phyloP scores from a whole-genome alignment of 92 coral and sea anemone genomes.

The Epizoanthus scotinus region DNA sequence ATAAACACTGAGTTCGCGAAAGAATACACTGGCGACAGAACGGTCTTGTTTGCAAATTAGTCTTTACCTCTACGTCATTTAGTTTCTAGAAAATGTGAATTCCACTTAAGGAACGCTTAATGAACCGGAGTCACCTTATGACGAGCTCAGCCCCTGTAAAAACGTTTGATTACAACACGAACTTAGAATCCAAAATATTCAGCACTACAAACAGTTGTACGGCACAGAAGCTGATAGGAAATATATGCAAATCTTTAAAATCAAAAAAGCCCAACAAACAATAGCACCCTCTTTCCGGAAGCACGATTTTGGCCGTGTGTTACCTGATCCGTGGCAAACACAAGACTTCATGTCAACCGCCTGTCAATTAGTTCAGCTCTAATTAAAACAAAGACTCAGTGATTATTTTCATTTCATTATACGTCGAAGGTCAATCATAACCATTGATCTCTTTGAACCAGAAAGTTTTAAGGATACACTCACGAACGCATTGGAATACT shows the following conservation, averaged over 20 bases:
- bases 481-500: conserved; percentile 13
- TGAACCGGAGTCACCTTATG: not conserved
- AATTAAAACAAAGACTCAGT: conserved; percentile 39
- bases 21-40: conserved; percentile 25
- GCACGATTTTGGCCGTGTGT: conserved; percentile 22
- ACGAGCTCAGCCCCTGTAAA: not conserved
- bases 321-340: conserved; percentile 38
- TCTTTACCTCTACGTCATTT: conserved; percentile 36
- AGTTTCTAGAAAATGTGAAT: conserved; percentile 18
- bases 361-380: conserved; percentile 34
- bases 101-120: conserved; percentile 2
- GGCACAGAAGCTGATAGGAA: not conserved
- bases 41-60: conserved; percentile 7
- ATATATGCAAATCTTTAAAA: conserved; percentile 11
- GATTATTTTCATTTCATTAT: conserved; percentile 45
- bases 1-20: conserved; percentile 30
- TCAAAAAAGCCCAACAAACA: not conserved
- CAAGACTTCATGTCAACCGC: conserved; percentile 33
- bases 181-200: not conserved
- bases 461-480: conserved; percentile 12
- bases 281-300: conserved; percentile 32
- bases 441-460: conserved; percentile 29
- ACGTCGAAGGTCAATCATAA: conserved; percentile 26
- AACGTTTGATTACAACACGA: not conserved
- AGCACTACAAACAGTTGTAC: not conserved